Base-by-base conservation (phyloP, 2,888 invertebrate genomes). In the Eudasyphora cyanicolor region DNA sequence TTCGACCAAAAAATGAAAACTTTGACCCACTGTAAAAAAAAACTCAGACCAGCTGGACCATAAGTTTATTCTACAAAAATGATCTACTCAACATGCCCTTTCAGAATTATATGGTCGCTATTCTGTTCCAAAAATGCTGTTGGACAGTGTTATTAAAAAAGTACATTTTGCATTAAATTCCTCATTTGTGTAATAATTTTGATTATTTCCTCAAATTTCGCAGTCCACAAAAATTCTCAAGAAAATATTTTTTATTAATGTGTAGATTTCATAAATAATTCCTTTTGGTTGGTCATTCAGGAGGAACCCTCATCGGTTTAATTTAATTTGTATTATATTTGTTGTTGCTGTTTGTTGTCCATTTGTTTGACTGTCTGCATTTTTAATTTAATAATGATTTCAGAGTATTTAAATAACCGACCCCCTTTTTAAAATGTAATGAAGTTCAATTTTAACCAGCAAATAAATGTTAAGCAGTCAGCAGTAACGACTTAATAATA, bases 331-430 rank as follows among this genome's bases (percentile, higher is more conserved):
- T 64, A 35, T 64, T 21, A 5, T 49, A 10, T 32, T 62, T 38
- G 19, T 38, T 35, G 12, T 24, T 5, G 24, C 27, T 57, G 27
- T 14, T 7, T 29, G 14, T 60, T 57, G 27, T 14, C 14, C n/a
- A 5, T 60, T 14, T 38, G 19, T n/a, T 38, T 35, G 10, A 14
- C 29, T 69, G 73, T 79, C 75, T 83, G 80, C 73, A 80, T 76
- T 80, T 80, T 69, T 38, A 76, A 64, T 80, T 83, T 10, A 73
- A 29, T 42, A 76, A 75, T 51, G 32, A 70, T 70, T 75, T 70
- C n/a, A n/a, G n/a, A n/a, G 49, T 17, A 17, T 49, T 49, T 5
- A 62, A 35, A 64, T n/a, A 29, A 38, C 1, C 17, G 21, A 19
- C 4, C 38, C 21, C 19, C 10, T 38, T 62, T 62, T 62, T 17